Conservation (phyloP, 2,113 vertebrate genomes). For the Siphamia tubifer region DNA sequence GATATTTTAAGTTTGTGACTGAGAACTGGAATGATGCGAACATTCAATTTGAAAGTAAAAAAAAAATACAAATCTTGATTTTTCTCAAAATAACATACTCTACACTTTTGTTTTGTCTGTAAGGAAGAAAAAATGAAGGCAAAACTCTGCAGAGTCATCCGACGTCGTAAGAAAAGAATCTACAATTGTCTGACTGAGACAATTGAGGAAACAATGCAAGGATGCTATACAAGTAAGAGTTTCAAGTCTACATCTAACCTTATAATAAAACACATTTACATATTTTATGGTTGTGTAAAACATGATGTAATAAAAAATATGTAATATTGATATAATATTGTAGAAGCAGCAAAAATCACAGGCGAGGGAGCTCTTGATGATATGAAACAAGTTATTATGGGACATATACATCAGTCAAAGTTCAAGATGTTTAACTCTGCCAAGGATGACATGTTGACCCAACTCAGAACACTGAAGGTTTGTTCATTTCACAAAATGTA, state of each 20-base stretch:
- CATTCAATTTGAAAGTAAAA: no score
- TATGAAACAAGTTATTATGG: not conserved
- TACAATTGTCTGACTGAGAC: not conserved
- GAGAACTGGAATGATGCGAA: not conserved
- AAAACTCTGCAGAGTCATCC: not conserved
- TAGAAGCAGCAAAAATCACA: not conserved
- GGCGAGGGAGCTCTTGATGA: not conserved
- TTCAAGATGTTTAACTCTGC: not conserved
- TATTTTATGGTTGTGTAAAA: no score
- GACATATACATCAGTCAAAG: not conserved
- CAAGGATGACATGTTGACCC: not conserved
- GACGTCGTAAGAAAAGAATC: conserved; percentile 1
- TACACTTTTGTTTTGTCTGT: not conserved
- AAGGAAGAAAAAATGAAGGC: not conserved
- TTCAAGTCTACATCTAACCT: not conserved
- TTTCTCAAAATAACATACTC: no score
- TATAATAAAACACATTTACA: not conserved
- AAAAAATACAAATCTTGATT: not conserved
- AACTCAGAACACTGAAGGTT: not conserved
- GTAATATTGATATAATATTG: not conserved
- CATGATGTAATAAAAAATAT: no score
- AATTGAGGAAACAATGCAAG: not conserved
- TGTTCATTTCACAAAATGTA: no score
- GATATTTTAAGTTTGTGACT: no score
- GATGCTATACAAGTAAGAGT: not conserved